Conservation (phyloP, 2,797 vertebrate genomes). For the Decapterus maruadsi region DNA sequence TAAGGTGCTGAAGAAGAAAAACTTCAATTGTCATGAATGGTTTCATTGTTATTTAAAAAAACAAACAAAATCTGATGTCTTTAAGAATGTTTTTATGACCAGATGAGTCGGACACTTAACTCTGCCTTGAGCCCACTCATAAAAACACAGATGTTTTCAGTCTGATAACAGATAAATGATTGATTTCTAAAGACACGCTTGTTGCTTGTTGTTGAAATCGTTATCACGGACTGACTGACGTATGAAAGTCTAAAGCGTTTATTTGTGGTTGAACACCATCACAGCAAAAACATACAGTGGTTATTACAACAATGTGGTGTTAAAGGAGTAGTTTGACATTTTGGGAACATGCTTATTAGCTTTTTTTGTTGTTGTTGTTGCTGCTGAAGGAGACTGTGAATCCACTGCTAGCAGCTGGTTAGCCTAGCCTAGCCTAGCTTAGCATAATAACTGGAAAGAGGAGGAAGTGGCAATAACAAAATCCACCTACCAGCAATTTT, state of each 20-base stretch:
- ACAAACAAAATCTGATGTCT: background rate
- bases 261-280: background rate
- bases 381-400: background rate
- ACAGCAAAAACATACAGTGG: background rate
- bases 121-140: background rate
- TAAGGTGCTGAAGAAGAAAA: background rate
- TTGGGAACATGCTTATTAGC: background rate
- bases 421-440: background rate
- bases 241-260: background rate
- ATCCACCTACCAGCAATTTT: background rate
- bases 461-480: background rate
- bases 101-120: background rate
- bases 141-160: background rate
- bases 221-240: background rate
- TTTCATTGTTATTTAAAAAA: too few species aligned
- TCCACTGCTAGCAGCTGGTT: background rate
- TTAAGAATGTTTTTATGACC: conserved; percentile 51
- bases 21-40: background rate
- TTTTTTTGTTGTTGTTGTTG: background rate
- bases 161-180: background rate
- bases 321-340: conserved; percentile 8
- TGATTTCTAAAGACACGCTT: background rate
- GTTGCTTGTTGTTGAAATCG: background rate
- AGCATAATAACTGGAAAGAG: background rate
- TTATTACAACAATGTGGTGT: background rate